Base-by-base conservation (phyloP, 2,797 vertebrate genomes). In the Coracias cyanogaster region DNA sequence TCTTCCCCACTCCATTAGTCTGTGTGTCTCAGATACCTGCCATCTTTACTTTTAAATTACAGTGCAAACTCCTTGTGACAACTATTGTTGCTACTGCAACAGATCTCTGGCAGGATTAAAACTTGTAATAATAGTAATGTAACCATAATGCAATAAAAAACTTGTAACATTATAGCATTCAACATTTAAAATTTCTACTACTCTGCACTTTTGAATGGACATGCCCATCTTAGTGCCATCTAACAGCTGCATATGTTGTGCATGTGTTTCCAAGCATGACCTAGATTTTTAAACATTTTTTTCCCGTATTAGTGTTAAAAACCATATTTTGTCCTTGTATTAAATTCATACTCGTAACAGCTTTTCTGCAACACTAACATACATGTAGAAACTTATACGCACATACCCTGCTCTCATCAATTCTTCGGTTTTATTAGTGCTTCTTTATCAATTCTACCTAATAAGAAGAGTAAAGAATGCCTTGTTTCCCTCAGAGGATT, bases 1-100 rank as follows among this genome's bases (percentile, higher is more conserved):
- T 95, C 11, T 89, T 66, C 81, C 58, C 29, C 33, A 61, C 33
- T 78, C 24, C 45, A 33, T 71, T 82, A 52, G 10, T 29, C 82
- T 94, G 26, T 45, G 77, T 71, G 33, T 81, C 61, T 91, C 29
- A 54, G 13, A 39, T 64, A 78, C 29, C 64, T 74, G 13, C 35
- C 82, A 10, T 49, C 49, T 91, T 91, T 82, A 67, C 76, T 91
- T 90, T 87, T 85, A 89, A 54, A 88, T 78, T 71, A 35, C 19
- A 78, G 3, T 86, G 19, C 21, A 79, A 33, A 37, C 26, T 83
- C 21, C 46, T 71, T 78, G 43, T 12, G 29, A 26, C 35, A 69
- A 35, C 22, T 91, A 3, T 37, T 71, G 22, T 73, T 87, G 74
- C 14, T 61, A 55, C 24, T 67, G 15, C 11, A 61, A 7, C 54